phyloP scores from a whole-genome alignment of 2,113 vertebrate species.

The Lutjanus erythropterus region DNA sequence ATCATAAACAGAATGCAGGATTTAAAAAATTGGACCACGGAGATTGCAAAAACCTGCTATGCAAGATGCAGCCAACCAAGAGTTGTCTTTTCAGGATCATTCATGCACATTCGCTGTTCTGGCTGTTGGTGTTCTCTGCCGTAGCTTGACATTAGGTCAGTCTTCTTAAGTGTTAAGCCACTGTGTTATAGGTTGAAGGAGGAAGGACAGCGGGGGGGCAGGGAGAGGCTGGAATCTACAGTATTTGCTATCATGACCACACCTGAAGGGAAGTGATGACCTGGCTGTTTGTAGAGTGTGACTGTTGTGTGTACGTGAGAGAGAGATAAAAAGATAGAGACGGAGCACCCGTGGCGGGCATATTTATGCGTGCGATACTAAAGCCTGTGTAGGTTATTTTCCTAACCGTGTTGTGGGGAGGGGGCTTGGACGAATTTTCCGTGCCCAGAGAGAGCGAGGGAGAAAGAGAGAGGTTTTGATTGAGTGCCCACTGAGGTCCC shows the following conservation, averaged over 20 bases:
- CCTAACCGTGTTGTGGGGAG: slow-evolving; percentile 33
- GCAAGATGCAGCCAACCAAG: neutral
- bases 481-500: slow-evolving; percentile 80
- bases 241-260: slow-evolving; percentile 54
- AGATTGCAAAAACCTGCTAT: slow-evolving; percentile 1
- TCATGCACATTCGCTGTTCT: slow-evolving; percentile 1
- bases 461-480: slow-evolving; percentile 75
- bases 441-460: slow-evolving; percentile 53
- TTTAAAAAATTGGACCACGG: neutral
- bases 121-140: slow-evolving; percentile 18
- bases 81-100: neutral
- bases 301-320: slow-evolving; percentile 9
- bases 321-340: slow-evolving; percentile 33
- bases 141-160: slow-evolving; percentile 38
- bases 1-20: slow-evolving; percentile 24
- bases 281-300: slow-evolving; percentile 41
- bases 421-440: slow-evolving; percentile 49
- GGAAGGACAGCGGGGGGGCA: slow-evolving; percentile 29
- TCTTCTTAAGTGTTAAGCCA: slow-evolving; percentile 43
- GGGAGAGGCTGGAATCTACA: slow-evolving; percentile 32
- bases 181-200: slow-evolving; percentile 32
- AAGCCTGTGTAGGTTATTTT: slow-evolving; percentile 53
- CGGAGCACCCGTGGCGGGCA: slow-evolving; percentile 29
- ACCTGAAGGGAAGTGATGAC: slow-evolving; percentile 65
- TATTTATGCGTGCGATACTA: slow-evolving; percentile 33